phyloP scores from a whole-genome alignment of 1,140 invertebrate genomes.

The Lasaia peninsularis region DNA sequence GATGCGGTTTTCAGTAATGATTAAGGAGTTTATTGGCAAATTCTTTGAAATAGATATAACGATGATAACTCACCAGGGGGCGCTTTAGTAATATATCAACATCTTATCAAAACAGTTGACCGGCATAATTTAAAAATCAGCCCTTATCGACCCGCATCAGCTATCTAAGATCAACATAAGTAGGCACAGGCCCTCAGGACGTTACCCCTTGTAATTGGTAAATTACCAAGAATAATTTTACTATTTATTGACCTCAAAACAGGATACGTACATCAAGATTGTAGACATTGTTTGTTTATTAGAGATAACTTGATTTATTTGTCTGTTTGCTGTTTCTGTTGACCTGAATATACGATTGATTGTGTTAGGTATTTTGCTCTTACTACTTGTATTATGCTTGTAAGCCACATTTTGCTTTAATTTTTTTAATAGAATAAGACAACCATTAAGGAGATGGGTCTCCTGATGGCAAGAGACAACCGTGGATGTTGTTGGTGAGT shows the following conservation, averaged over 20 bases:
- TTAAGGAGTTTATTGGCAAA: too few relatives aligned
- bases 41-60: too few relatives aligned
- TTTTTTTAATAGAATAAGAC: too few relatives aligned
- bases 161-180: not conserved
- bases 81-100: not conserved
- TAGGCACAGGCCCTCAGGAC: not conserved
- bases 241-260: slow-evolving; percentile 2
- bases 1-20: too few relatives aligned
- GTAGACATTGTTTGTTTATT: not conserved
- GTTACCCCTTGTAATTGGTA: slow-evolving; percentile 2
- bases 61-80: too few relatives aligned
- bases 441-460: too few relatives aligned
- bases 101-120: not conserved
- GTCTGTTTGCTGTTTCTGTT: not conserved
- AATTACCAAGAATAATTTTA: slow-evolving; percentile 2
- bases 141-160: not conserved
- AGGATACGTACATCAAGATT: not conserved
- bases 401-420: too few relatives aligned
- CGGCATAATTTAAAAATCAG: slow-evolving; percentile 1
- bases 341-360: not conserved
- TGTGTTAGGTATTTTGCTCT: not conserved
- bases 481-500: too few relatives aligned
- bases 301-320: slow-evolving; percentile 2
- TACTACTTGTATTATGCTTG: not conserved
- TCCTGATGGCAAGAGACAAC: too few relatives aligned